phyloP scores from a whole-genome alignment of 2,888 invertebrate species.

The Acanthoscelides obtectus region DNA sequence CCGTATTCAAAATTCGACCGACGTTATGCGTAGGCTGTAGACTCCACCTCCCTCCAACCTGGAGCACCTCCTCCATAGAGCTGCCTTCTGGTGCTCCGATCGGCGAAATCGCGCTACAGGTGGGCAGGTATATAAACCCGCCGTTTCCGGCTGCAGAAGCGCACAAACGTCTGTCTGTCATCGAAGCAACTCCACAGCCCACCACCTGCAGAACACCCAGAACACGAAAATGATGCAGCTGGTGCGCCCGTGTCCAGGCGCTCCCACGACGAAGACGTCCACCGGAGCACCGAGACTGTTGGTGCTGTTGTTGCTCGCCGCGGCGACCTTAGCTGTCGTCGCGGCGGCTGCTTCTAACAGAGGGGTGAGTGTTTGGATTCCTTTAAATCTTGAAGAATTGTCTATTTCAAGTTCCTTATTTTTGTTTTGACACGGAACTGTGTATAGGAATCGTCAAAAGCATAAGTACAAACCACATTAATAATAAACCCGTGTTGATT shows the following conservation, averaged over 20 bases:
- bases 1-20: too few relatives aligned
- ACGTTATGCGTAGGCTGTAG: neutral
- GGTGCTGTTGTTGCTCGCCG: conserved; percentile 8
- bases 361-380: conserved; percentile 21
- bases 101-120: neutral
- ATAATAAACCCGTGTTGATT: too few relatives aligned
- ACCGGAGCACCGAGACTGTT: conserved; percentile 7
- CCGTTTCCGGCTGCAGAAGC: neutral
- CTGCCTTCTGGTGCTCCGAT: neutral
- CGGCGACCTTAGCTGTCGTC: conserved; percentile 2
- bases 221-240: neutral
- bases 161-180: neutral
- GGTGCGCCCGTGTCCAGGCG: neutral
- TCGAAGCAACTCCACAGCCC: neutral
- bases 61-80: neutral
- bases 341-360: conserved; percentile 16
- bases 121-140: neutral
- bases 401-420: too few relatives aligned
- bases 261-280: conserved; percentile 7
- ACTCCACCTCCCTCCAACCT: neutral
- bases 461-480: too few relatives aligned
- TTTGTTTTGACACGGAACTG: too few relatives aligned
- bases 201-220: neutral
- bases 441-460: too few relatives aligned
- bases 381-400: too few relatives aligned